A percentile compares a stretch with the other conserved stretches of the same genome.
Conservation (phyloP, 2,113 vertebrate genomes). For the Oreocharis arfaki region DNA sequence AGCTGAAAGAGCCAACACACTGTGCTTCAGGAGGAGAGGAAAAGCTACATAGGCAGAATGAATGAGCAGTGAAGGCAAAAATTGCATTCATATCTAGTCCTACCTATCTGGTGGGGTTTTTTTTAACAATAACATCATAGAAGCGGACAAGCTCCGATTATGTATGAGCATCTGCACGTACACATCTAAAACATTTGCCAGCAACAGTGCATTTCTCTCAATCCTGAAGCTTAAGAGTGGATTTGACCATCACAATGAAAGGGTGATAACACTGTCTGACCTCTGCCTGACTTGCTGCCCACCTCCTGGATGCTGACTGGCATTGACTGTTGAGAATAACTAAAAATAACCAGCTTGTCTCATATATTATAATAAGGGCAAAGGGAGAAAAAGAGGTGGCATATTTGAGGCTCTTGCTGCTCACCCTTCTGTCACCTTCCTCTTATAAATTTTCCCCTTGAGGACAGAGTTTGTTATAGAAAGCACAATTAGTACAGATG, state of each 20-base stretch:
- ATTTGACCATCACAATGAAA: slow-evolving; percentile 87
- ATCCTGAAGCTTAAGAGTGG: slow-evolving; percentile 83
- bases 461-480: not conserved
- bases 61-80: slow-evolving; percentile 20
- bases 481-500: not conserved
- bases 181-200: slow-evolving; percentile 76
- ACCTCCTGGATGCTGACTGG: slow-evolving; percentile 71
- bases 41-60: not conserved
- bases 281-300: slow-evolving; percentile 73
- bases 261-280: slow-evolving; percentile 81
- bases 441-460: not conserved
- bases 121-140: slow-evolving; percentile 6
- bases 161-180: slow-evolving; percentile 59
- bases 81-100: not conserved
- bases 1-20: not conserved
- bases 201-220: slow-evolving; percentile 84
- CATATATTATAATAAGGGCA: not conserved
- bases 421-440: not conserved
- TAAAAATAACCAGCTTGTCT: slow-evolving; percentile 54
- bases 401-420: not conserved
- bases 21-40: not conserved
- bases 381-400: not conserved
- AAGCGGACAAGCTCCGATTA: slow-evolving; percentile 41
- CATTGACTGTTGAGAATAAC: slow-evolving; percentile 34
- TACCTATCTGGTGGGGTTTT: not conserved